Evolutionary conservation across 2,888 invertebrate species (phyloP).

Genomic region (Muscina levida): DNA sequence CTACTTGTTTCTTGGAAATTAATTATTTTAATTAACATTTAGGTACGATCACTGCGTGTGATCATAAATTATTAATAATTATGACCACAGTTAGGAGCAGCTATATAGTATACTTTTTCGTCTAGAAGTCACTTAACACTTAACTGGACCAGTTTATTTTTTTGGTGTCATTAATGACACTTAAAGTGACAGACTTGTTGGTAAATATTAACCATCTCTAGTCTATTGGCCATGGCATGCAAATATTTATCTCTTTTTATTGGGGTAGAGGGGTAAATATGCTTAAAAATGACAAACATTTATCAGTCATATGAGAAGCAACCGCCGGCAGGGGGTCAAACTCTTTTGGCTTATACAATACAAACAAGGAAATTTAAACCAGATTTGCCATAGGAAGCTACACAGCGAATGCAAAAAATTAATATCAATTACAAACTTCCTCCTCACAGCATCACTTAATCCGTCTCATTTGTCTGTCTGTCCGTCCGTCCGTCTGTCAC

Average conservation of each 20-base stretch:
- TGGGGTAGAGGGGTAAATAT: too few relatives aligned
- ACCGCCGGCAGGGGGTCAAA: conserved; percentile 25
- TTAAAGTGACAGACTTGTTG: conserved; percentile 18
- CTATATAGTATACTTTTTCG: too few relatives aligned
- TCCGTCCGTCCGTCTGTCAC: too few relatives aligned
- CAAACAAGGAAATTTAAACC: neutral
- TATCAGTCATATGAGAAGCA: conserved; percentile 59
- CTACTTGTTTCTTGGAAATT: neutral
- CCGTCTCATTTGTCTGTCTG: too few relatives aligned
- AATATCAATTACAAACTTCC: conserved; percentile 61
- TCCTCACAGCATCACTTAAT: neutral
- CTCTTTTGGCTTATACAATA: neutral
- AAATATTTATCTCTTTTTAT: neutral
- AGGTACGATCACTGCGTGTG: too few relatives aligned
- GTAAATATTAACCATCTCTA: conserved; percentile 1
- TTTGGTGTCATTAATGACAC: conserved; percentile 7
- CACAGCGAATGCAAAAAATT: conserved; percentile 16
- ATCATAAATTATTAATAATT: too few relatives aligned
- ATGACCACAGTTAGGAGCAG: too few relatives aligned
- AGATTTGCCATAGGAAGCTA: conserved; percentile 1
- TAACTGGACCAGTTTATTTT: conserved; percentile 1
- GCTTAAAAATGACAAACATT: conserved; percentile 54
- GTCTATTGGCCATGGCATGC: conserved; percentile 2
- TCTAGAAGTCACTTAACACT: neutral
- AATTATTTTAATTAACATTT: conserved; percentile 12